phyloP scores from a whole-genome alignment of 2,113 vertebrate genomes.

The Henicopernis longicauda region DNA sequence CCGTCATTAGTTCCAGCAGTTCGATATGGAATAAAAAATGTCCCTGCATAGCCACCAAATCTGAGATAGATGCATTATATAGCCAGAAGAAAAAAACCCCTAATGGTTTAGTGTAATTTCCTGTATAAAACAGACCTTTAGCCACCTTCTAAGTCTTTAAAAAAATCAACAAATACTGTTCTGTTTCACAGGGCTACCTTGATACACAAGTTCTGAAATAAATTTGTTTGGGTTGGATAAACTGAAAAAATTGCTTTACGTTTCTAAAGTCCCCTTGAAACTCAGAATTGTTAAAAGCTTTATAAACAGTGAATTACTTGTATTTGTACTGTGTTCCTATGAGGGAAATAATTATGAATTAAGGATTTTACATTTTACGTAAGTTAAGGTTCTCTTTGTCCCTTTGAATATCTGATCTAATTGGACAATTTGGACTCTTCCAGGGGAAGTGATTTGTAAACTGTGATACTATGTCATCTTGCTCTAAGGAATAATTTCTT shows the following conservation, averaged over 20 bases:
- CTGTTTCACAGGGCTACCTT: not conserved
- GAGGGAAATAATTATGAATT: not conserved
- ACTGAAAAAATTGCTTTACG: not conserved
- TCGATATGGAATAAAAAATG: not conserved
- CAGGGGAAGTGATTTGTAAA: not conserved
- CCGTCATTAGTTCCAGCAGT: not conserved
- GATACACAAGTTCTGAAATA: not conserved
- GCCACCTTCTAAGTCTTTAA: not conserved
- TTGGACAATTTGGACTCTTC: not conserved
- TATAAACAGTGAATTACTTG: not conserved
- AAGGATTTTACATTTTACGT: not conserved
- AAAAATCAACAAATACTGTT: not conserved
- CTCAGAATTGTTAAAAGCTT: not conserved
- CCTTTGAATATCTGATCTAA: not conserved
- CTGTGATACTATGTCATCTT: not conserved
- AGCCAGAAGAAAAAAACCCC: not conserved
- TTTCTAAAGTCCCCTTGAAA: not conserved
- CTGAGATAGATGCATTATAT: not conserved
- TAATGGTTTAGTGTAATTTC: not conserved
- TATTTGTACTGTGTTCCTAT: not conserved
- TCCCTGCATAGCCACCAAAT: not conserved
- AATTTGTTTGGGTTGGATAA: not conserved
- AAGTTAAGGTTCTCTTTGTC: not conserved
- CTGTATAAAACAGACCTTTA: not conserved
- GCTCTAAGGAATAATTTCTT: not conserved